A percentile compares a stretch with the other conserved stretches of the same genome.
Conservation (phyloP, 2,113 vertebrate species). For the Pluvianellus socialis region DNA sequence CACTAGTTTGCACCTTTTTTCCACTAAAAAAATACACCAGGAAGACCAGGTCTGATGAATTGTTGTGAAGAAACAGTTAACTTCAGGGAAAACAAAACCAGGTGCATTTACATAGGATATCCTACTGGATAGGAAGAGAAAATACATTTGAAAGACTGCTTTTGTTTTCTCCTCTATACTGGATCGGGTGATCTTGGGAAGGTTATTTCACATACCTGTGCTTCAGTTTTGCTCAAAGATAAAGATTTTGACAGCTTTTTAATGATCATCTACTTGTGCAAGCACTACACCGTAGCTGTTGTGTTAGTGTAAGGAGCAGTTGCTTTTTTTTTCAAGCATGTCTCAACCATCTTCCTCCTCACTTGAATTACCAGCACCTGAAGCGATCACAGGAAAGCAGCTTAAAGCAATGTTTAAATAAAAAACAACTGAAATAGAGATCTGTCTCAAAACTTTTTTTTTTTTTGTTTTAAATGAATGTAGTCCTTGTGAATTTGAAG, state of each 20-base stretch:
- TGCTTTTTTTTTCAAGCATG: neutral
- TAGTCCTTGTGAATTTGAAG: neutral
- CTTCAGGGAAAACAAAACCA: neutral
- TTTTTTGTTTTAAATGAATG: neutral
- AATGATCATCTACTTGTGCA: neutral
- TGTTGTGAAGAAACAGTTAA: neutral
- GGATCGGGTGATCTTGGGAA: neutral
- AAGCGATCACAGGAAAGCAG: neutral
- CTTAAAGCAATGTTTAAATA: neutral
- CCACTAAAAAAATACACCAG: neutral
- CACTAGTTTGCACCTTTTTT: neutral
- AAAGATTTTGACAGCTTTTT: neutral
- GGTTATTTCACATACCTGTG: neutral
- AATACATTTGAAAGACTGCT: neutral
- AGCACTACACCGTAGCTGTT: rapidly evolving
- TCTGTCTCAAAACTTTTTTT: neutral
- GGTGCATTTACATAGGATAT: neutral
- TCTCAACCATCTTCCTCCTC: neutral
- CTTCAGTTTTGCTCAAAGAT: neutral
- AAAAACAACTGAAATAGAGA: neutral
- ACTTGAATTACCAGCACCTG: neutral
- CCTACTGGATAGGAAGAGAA: neutral
- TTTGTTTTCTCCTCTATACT: neutral
- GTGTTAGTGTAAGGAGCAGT: neutral
- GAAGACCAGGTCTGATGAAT: neutral